These are phyloP conservation scores for Drosophila hawaiiensis DNA, from an alignment of 2,888 invertebrate species.

Conservation along the genomic window DNA sequence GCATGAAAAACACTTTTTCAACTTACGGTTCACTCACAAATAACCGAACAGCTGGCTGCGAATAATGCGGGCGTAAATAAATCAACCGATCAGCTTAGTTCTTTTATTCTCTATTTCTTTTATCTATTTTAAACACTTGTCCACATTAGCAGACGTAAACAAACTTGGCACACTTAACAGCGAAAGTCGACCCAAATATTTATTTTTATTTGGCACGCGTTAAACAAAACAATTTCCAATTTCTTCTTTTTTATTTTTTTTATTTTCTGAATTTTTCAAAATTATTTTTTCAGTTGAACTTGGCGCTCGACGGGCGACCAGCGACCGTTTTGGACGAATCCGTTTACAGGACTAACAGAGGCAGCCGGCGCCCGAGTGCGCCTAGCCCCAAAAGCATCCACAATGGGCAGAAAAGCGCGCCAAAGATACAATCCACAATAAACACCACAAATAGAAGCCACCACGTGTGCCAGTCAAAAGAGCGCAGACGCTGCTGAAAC, in stretches of 20 bases:
- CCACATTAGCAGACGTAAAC: slow-evolving; percentile 19
- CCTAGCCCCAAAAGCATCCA: slow-evolving; percentile 41
- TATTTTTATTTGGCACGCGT: slow-evolving; percentile 24
- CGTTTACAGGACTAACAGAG: slow-evolving; percentile 69
- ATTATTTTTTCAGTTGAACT: not conserved
- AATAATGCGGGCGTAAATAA: slow-evolving; percentile 38
- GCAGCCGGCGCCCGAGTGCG: slow-evolving; percentile 47
- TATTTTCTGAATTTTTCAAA: slow-evolving; percentile 5
- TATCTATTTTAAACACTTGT: slow-evolving; percentile 42
- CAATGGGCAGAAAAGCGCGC: slow-evolving; percentile 56
- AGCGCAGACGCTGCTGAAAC: slow-evolving; percentile 32
- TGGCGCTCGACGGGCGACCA: slow-evolving; percentile 23
- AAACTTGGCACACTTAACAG: slow-evolving; percentile 35
- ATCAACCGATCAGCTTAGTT: slow-evolving; percentile 21
- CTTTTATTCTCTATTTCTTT: not conserved
- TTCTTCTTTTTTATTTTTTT: slow-evolving; percentile 14
- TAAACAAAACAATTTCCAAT: slow-evolving; percentile 1
- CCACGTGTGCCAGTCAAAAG: slow-evolving; percentile 52
- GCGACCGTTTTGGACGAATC: slow-evolving; percentile 68
- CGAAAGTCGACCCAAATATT: slow-evolving; percentile 29
- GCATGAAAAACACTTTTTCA: slow-evolving; percentile 34
- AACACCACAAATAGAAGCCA: slow-evolving; percentile 48
- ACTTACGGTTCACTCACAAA: slow-evolving; percentile 42
- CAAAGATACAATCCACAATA: slow-evolving; percentile 37
- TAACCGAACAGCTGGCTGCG: slow-evolving; percentile 41